Evolutionary conservation across 2,888 invertebrate species (phyloP).

Genomic region (Tortricodes alternella): DNA sequence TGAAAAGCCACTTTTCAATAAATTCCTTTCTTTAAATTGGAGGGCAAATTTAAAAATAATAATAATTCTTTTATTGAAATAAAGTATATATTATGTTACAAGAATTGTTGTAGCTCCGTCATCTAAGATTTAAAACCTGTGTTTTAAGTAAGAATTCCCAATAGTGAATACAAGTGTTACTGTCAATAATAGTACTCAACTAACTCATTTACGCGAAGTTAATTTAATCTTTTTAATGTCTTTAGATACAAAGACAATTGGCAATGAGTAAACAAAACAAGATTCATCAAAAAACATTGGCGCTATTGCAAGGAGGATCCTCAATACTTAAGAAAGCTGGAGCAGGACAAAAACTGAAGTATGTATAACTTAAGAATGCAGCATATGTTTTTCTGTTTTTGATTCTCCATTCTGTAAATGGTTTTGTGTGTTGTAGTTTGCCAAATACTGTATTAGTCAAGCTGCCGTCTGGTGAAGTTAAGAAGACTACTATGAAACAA

Average conservation of each 20-base stretch:
- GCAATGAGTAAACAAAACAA: slow-evolving; percentile 88
- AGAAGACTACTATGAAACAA: slow-evolving; percentile 64
- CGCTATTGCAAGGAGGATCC: slow-evolving; percentile 87
- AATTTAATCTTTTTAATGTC: not conserved
- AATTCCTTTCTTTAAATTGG: too few species aligned
- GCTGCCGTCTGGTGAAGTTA: slow-evolving; percentile 71
- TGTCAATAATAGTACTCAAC: too few species aligned
- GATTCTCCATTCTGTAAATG: not conserved
- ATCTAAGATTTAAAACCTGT: too few species aligned
- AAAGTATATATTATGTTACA: too few species aligned
- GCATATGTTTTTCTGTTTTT: not conserved
- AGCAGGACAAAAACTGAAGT: slow-evolving; percentile 74
- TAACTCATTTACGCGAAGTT: too few species aligned
- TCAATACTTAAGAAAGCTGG: slow-evolving; percentile 75
- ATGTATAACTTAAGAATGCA: slow-evolving; percentile 39
- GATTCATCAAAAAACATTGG: slow-evolving; percentile 87
- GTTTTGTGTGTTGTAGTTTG: slow-evolving; percentile 53
- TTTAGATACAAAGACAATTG: slow-evolving; percentile 89
- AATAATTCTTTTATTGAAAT: too few species aligned
- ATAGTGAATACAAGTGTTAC: too few species aligned
- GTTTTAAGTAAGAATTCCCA: too few species aligned
- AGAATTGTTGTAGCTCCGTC: too few species aligned
- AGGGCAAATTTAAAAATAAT: too few species aligned
- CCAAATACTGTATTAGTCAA: slow-evolving; percentile 77
- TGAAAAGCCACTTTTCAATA: too few species aligned